Base-by-base conservation (phyloP, 2,113 vertebrate species). In the Dasyprocta punctata region DNA sequence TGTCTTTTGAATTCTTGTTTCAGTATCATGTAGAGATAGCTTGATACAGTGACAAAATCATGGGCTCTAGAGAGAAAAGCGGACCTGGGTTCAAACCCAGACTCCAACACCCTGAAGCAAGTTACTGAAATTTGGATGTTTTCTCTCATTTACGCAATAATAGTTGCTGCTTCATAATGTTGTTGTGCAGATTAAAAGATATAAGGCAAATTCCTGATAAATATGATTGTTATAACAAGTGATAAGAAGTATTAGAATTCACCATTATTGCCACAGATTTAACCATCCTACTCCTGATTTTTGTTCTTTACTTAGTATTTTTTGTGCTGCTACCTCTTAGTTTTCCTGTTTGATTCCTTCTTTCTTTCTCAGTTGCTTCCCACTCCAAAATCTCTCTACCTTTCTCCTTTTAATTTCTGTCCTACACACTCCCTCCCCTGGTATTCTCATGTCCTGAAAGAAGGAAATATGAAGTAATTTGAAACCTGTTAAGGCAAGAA, bases 121-220 rank as follows among this genome's bases (percentile, higher is more conserved):
- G 20, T 89, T 92, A 75, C 26, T 93, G 49, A 90, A 88, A 2
- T 89, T 52, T 36, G 5, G 24, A 22, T 16, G 13, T 94, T 36
- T 93, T 83, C 90, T 22, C 30, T 95, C 41, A 86, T 81, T 92
- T 61, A 44, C 67, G 90, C 90, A 92, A 77, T 44, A 91, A 83
- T 94, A 65, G 33, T 38, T 58, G 26, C 38, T 82, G 36, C 26
- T 67, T 93, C 16, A 38, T 47, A 92, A 85, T 47, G 33, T 4
- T 47, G 19, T 65, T 56, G 22, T 75, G 80, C 16, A 88, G n/a
- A 61, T 91, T 88, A 86, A 93, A 82, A 63, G 6, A 36, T 47
- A 71, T 6, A 89, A 80, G 7, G 26, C 13, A 75, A 63, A 7
- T 83, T 30, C 1, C 28, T 84, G 36, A 12, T 54, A 95, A 93